Conservation (phyloP, 2,888 invertebrate genomes). For the Dryobota labecula region DNA sequence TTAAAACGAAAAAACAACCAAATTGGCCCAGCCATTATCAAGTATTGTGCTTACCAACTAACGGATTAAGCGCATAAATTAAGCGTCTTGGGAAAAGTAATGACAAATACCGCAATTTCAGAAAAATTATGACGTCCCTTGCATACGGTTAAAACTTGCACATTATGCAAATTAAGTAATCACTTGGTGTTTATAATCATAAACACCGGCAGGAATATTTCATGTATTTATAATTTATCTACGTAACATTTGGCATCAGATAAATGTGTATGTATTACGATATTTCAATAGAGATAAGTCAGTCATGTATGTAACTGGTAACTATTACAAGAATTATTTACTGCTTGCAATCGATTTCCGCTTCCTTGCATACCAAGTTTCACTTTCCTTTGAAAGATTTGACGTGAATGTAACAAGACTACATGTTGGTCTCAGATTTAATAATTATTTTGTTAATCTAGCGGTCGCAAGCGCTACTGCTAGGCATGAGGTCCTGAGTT, state of each 20-base stretch:
- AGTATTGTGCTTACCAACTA: too few species aligned
- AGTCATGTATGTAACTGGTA: slow-evolving; percentile 33
- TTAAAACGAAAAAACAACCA: too few species aligned
- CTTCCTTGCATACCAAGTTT: slow-evolving; percentile 43
- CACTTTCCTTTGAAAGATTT: slow-evolving; percentile 50
- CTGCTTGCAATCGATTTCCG: slow-evolving; percentile 44
- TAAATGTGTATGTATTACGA: slow-evolving; percentile 27
- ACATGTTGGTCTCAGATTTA: neutral
- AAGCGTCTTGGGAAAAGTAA: slow-evolving; percentile 1
- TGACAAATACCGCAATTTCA: slow-evolving; percentile 17
- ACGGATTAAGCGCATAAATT: neutral
- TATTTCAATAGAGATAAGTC: slow-evolving; percentile 40
- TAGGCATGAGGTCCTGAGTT: too few species aligned
- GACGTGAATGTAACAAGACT: slow-evolving; percentile 8
- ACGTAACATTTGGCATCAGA: slow-evolving; percentile 33
- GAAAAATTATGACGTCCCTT: slow-evolving; percentile 26
- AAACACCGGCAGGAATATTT: slow-evolving; percentile 12
- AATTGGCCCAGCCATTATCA: too few species aligned
- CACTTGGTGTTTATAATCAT: too few species aligned
- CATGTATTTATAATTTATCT: slow-evolving; percentile 26
- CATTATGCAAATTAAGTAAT: slow-evolving; percentile 30
- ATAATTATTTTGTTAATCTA: neutral
- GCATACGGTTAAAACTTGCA: slow-evolving; percentile 18
- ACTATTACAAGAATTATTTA: slow-evolving; percentile 46
- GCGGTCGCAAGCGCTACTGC: too few species aligned